Evolutionary conservation across 2,888 invertebrate genomes (phyloP), one percentile per base, ranked within the genome.

Genomic region (Microctonus aethiopoides): DNA sequence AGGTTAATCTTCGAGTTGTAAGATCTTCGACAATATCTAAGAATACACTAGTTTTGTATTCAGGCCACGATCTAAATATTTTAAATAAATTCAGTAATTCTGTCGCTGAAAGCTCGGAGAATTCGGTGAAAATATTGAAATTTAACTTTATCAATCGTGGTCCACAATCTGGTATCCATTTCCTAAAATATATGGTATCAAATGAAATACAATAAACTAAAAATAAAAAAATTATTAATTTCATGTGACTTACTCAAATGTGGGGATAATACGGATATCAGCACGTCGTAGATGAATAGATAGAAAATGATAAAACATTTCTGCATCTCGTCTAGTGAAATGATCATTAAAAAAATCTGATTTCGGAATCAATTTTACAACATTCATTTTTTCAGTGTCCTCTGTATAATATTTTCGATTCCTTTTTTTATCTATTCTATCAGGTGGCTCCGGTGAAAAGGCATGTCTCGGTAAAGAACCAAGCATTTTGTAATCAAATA

Each of bases 131-230:
- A 76, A 94, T 92, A 68, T 90, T 91, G 77, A 92, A 90, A 74
- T 92, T 89, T 6, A 34, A 62, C 34, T 84, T 75, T 63, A 93
- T 92, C 0, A 93, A 84, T 81, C 89, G 89, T 2, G 91, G 88
- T 0, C 94, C 94, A 84, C 92, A 93, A 0, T 91, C 91, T 0
- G 94, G 94, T 72, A 93, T 89, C 91, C 92, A 92, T 83, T 91
- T 91, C 77, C 91, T 91, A 82, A 29, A 29, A 29, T 29, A 29
- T 29, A 29, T n/a, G n/a, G n/a, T n/a, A n/a, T n/a, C n/a, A n/a
- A n/a, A n/a, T n/a, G n/a, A n/a, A n/a, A n/a, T 13, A 41, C 20
- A 60, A 46, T 22, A 59, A 54, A 32, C 29, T 20, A 61, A 39
- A 20, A 63, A 57, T 57, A 52, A 59, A 24, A 20, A 24, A 62